Evolutionary conservation across 2,888 invertebrate species (phyloP), one percentile per base, ranked within the genome.

Genomic region (Mesopsocus fuscifrons): DNA sequence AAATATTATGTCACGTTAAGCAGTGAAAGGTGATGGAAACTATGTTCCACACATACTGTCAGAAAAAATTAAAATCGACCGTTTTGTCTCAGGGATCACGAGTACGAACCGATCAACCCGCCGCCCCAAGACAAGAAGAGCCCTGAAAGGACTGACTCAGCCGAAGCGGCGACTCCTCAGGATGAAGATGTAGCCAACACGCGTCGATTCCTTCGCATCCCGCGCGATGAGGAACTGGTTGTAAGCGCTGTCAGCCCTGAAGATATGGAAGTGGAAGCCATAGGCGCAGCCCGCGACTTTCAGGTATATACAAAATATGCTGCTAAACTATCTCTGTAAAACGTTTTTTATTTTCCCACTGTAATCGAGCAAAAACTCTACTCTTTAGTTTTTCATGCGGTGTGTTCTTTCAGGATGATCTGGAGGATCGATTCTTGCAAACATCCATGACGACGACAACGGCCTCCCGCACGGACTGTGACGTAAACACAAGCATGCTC

Each of bases 61-160:
- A 34, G 8, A 34, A 9, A 38, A 38, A 38, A 38, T 18, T 18
- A 20, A 13, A 38, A 6, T 38, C 17, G 16, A 5, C 4, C 11
- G 20, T n/a, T 11, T 15, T 52, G 52, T 73, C 74, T 53, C 69
- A 88, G 87, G 71, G 87, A 87, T 71, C 87, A 88, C 74, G 84
- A 87, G 65, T 88, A 88, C 67, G 88, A 88, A 68, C 82, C 84
- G 53, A 78, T 88, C 60, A 81, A 78, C 58, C 76, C 77, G 54
- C 77, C 78, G 49, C 65, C 65, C 48, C 65, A 67, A 43, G 48
- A 42, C 26, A 34, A 42, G 41, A 46, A 46, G 30, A 43, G 40
- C 26, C 47, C 43, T 18, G 34, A 41, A 41, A 31, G 42, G 38
- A 20, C 32, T 17, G 42, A 41, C 41, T 43, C 45, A 9, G n/a